Evolutionary conservation across 2,113 vertebrate species (phyloP).

Genomic region (Mesembrinibis cayennensis): DNA sequence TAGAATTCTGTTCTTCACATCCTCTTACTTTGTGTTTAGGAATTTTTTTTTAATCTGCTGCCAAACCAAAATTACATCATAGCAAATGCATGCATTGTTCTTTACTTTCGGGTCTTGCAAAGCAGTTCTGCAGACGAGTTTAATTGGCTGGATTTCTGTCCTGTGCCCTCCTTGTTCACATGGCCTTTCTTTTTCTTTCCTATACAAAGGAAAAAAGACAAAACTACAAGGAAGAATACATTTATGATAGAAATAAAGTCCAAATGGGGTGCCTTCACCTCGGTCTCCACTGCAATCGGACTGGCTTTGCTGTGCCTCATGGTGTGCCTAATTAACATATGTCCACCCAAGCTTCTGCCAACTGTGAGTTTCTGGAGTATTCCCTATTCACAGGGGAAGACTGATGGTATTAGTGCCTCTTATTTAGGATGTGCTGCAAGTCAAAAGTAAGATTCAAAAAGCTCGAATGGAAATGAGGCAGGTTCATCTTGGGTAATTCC

Average conservation of each 20-base stretch:
- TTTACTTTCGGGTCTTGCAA: neutral
- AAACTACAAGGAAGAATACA: neutral
- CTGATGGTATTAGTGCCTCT: neutral
- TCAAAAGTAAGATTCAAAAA: neutral
- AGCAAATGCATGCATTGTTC: conserved; percentile 55
- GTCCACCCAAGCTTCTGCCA: neutral
- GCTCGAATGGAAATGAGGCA: neutral
- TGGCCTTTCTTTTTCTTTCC: neutral
- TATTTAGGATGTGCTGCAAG: neutral
- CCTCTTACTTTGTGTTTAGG: neutral
- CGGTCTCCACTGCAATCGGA: fast-evolving
- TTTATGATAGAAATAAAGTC: neutral
- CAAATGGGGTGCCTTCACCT: neutral
- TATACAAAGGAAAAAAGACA: neutral
- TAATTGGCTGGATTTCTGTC: conserved; percentile 1
- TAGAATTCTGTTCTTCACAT: conserved; percentile 31
- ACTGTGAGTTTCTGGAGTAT: neutral
- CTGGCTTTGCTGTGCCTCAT: neutral
- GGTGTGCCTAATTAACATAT: neutral
- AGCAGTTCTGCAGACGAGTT: conserved; percentile 35
- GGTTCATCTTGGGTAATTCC: neutral
- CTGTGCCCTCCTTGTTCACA: neutral
- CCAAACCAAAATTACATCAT: conserved; percentile 65
- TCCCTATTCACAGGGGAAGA: neutral
- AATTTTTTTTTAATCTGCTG: conserved; percentile 48